Evolutionary conservation across 2,888 invertebrate species (phyloP), one percentile per base, ranked within the genome.

Genomic region (Serripes groenlandicus): DNA sequence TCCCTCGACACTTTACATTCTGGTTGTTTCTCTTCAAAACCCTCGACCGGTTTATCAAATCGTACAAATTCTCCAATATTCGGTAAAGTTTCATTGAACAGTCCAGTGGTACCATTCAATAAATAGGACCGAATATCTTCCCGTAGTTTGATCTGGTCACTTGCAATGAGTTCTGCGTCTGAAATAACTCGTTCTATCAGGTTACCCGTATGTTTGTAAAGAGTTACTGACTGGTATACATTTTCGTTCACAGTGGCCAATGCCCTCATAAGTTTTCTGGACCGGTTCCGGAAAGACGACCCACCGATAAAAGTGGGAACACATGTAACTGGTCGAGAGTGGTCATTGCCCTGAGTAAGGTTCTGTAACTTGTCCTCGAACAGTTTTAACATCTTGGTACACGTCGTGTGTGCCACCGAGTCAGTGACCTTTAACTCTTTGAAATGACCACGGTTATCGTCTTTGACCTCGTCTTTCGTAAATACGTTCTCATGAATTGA

Each of bases 141-240:
- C 9, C 90, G 83, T 34, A 90, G 83, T 54, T 68, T 78, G n/a
- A 73, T 84, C 77, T 92, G 92, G 26, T 90, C 89, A 11, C 83
- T 82, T 1, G 89, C 87, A 30, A 92, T 86, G 15, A 84, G 75
- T 60, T 91, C 91, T 0, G 91, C 90, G 62, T 90, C 91, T 9
- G 89, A 83, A 32, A 91, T 83, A 26, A 92, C 87, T 26, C 89
- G 76, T 70, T 92, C 92, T 26, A 91, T 78, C 56, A 91, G 69
- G 56, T 80, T 79, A 7, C 89, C 90, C 1, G 90, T 90, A 64
- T 91, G 90, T 34, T 87, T 82, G 60, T 91, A 91, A 54, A 89
- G 87, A 26, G 87, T 85, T 5, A 91, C 89, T 5, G 92, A 90
- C 58, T 91, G 90, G 54, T 87, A 85, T 18, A 92, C 85, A 69